Conservation (phyloP, 2,888 invertebrate species). For the Metellina segmentata region DNA sequence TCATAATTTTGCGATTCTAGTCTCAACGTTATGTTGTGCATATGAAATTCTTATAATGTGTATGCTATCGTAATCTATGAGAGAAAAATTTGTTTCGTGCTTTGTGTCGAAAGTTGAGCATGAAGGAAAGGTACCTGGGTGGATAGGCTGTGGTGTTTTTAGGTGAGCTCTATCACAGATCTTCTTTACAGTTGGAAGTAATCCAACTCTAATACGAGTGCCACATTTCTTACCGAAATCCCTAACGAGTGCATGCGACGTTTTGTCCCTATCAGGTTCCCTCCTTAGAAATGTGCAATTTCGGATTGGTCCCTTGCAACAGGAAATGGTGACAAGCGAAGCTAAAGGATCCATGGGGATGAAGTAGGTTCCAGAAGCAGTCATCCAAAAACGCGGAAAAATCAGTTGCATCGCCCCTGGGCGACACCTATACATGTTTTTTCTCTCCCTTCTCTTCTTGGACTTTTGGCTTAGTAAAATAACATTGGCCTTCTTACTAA, state of each 20-base stretch:
- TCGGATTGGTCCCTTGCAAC: not conserved
- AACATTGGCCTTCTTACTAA: not conserved
- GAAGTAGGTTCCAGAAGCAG: slow-evolving; percentile 28
- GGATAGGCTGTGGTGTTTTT: not conserved
- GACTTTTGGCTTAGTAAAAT: not conserved
- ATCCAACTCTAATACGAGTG: not conserved
- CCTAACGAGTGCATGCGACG: too few relatives aligned
- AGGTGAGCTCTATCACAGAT: not conserved
- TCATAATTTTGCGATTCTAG: too few relatives aligned
- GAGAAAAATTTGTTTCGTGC: too few relatives aligned
- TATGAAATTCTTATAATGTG: too few relatives aligned
- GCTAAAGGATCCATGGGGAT: slow-evolving; percentile 14
- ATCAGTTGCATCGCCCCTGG: slow-evolving; percentile 41
- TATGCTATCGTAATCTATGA: too few relatives aligned
- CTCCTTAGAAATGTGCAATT: not conserved
- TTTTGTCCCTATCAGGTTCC: not conserved
- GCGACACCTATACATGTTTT: not conserved
- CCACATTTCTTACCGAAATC: too few relatives aligned
- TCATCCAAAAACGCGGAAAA: slow-evolving; percentile 29
- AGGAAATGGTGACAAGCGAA: slow-evolving; percentile 30
- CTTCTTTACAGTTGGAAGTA: not conserved
- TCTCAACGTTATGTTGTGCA: too few relatives aligned
- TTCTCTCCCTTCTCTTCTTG: not conserved
- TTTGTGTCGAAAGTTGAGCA: too few relatives aligned
- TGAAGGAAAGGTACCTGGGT: not conserved